Percentiles rank a stretch among this genome's conserved stretches.
phyloP scores from a whole-genome alignment of 2,797 vertebrate genomes.

The Gephyroberyx darwinii region DNA sequence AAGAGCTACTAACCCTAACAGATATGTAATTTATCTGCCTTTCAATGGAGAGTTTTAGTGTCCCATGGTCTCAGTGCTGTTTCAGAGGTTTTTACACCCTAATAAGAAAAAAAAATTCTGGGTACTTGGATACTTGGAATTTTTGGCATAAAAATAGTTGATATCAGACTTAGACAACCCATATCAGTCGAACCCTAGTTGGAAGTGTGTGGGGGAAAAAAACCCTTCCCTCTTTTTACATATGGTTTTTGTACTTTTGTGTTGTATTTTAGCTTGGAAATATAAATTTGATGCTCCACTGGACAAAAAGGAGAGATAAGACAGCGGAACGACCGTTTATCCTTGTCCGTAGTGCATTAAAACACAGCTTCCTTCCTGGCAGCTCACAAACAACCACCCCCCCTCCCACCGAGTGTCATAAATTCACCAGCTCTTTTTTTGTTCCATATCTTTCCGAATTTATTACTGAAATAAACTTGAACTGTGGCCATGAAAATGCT shows the following conservation, averaged over 20 bases:
- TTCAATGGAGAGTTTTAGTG: too few relatives aligned
- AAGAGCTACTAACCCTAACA: too few relatives aligned
- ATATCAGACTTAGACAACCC: not conserved
- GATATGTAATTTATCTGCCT: too few relatives aligned
- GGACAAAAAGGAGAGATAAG: conserved; percentile 44
- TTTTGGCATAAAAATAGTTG: not conserved
- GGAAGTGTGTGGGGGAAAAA: not conserved
- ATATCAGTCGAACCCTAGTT: not conserved
- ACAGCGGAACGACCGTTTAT: conserved; percentile 54
- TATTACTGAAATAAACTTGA: conserved; percentile 78
- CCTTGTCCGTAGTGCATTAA: conserved; percentile 66
- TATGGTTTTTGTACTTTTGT: conserved; percentile 22
- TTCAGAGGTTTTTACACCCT: too few relatives aligned
- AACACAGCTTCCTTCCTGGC: conserved; percentile 58
- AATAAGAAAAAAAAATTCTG: too few relatives aligned
- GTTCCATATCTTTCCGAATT: conserved; percentile 68
- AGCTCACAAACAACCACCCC: conserved; percentile 64
- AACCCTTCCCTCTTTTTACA: not conserved
- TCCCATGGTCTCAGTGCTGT: too few relatives aligned
- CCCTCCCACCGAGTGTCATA: conserved; percentile 42
- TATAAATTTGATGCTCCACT: conserved; percentile 37
- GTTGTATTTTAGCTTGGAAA: conserved; percentile 27
- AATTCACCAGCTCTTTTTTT: conserved; percentile 65
- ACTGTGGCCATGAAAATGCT: conserved; percentile 78
- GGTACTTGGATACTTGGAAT: too few relatives aligned